Base-by-base conservation (phyloP, 2,113 vertebrate genomes). In the Clinocottus analis region DNA sequence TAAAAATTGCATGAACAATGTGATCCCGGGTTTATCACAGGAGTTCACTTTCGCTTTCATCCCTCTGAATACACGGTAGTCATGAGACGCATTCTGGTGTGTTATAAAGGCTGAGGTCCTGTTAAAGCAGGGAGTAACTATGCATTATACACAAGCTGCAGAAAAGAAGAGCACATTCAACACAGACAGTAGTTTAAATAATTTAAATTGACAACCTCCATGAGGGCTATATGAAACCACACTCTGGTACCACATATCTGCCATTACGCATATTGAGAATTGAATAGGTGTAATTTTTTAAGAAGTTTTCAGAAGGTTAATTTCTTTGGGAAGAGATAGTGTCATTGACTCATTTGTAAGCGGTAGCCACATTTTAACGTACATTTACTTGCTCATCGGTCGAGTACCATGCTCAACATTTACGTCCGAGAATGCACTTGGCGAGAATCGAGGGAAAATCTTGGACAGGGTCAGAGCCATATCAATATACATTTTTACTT, bases 161-260 rank as follows among this genome's bases (percentile, higher is more conserved):
- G 51, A 62, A 69, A 70, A 73, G 71, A 61, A 45, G 70, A 83
- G 70, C 71, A 62, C 80, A 85, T 86, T 90, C 63, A 87, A 80
- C 84, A 77, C 85, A 83, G 72, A 84, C 90, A 79, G 85, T 49
- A 47, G 80, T 73, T 67, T 94, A 64, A 92, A 93, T 94, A 89
- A 94, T 93, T 94, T 84, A 94, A 84, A 73, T 13, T 29, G 14
- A 85, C 69, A 76, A 85, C 90, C 76, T 88, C 83, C 67, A 77
- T 63, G 84, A 83, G 72, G 79, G 77, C 79, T 73, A 82, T 62
- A 75, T 75, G 83, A 90, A 90, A 92, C 85, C 64, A 69, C 64
- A 9, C 63, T 64, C 79, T 56, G 55, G 43, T 35, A 71, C 75
- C 63, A 84, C 79, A 68, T 70, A 23, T 17, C 74, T 72, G 71